These are phyloP conservation scores for Sphyrna mokarran DNA, from an alignment of 2,113 vertebrate genomes.

Conservation along the genomic window DNA sequence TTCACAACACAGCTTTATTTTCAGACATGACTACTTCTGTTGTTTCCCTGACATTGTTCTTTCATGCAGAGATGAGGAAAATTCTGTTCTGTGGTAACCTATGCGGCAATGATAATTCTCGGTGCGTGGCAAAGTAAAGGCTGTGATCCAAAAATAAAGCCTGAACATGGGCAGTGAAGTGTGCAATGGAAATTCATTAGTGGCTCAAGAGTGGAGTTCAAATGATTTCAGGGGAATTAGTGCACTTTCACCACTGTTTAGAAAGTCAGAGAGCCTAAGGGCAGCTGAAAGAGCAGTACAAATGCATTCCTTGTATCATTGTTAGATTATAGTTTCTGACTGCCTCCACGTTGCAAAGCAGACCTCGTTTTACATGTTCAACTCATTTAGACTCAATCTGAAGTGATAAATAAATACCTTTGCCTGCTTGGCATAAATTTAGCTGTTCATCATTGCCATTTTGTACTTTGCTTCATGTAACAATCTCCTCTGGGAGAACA, in stretches of 20 bases:
- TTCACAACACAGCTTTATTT: background rate
- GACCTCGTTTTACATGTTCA: background rate
- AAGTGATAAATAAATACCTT: background rate
- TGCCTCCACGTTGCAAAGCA: background rate
- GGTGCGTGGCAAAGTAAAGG: background rate
- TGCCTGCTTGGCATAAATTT: background rate
- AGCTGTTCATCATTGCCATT: background rate
- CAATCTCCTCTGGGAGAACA: background rate
- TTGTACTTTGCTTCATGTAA: background rate
- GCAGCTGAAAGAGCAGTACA: background rate
- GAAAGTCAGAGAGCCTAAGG: background rate
- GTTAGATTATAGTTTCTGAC: background rate
- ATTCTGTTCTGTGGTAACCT: background rate
- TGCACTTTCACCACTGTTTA: background rate
- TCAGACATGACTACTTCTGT: background rate
- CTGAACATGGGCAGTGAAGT: conserved; percentile 25
- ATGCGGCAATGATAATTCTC: background rate
- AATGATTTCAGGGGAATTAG: conserved; percentile 9
- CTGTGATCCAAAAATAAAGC: background rate
- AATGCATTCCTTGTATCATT: background rate
- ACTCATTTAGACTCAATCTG: background rate
- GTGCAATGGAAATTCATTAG: conserved; percentile 31
- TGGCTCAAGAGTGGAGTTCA: conserved; percentile 27
- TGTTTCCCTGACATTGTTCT: conserved; percentile 6
- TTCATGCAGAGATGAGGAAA: conserved; percentile 12